Percentiles rank a stretch among this genome's conserved stretches.
Evolutionary conservation across 2,888 invertebrate genomes (phyloP).

Genomic region (Cataglyphis cursor): DNA sequence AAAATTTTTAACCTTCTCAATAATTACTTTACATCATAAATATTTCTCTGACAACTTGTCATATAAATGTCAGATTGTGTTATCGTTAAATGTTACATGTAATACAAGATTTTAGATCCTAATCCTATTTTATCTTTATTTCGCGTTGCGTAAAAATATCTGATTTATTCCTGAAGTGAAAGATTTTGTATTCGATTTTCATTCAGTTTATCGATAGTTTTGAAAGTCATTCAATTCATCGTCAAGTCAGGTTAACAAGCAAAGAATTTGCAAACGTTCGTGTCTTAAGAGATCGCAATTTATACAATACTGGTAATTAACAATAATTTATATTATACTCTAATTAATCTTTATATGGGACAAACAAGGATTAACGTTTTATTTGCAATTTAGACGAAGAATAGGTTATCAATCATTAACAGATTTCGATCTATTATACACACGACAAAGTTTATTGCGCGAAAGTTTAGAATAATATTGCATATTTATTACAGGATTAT

Average conservation of each 20-base stretch:
- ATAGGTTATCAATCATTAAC: slow-evolving; percentile 1
- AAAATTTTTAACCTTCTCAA: not conserved
- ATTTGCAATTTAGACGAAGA: not conserved
- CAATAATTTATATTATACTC: slow-evolving; percentile 4
- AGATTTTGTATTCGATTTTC: not conserved
- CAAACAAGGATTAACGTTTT: not conserved
- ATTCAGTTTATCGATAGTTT: not conserved
- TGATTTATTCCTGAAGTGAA: not conserved
- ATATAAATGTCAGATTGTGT: not conserved
- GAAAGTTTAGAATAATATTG: not conserved
- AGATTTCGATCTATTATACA: not conserved
- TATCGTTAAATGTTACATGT: not conserved
- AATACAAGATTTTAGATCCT: not conserved
- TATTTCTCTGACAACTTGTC: not conserved
- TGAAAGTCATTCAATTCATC: not conserved
- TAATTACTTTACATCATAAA: slow-evolving; percentile 12
- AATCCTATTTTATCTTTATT: not conserved
- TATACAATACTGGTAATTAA: not conserved
- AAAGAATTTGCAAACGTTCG: not conserved
- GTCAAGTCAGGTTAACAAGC: slow-evolving; percentile 4
- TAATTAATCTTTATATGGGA: not conserved
- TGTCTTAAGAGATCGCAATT: not conserved
- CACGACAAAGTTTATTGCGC: not conserved
- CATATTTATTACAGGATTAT: not conserved
- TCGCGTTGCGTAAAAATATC: not conserved